Percentiles rank a stretch among this genome's conserved stretches.
phyloP scores from a whole-genome alignment of 2,888 invertebrate species.

The Sphinx pinastri region DNA sequence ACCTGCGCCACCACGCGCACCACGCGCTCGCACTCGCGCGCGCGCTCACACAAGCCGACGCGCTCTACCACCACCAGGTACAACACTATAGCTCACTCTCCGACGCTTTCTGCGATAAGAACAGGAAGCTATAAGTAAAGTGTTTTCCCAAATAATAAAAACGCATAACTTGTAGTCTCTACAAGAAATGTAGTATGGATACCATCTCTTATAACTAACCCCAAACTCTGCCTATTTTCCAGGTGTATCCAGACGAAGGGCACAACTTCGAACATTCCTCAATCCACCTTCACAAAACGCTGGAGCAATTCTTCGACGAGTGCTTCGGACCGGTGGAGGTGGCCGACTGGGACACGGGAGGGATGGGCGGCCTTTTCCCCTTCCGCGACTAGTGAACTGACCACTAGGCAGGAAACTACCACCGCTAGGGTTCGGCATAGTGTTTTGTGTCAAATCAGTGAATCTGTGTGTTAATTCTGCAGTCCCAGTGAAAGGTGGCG shows the following conservation, averaged over 20 bases:
- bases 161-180: no score
- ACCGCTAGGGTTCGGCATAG: background rate
- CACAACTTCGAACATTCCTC: constrained; percentile 89
- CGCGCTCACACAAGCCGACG: constrained; percentile 91
- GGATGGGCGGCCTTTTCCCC: constrained; percentile 81
- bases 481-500: background rate
- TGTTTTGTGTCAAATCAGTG: background rate
- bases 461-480: background rate
- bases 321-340: constrained; percentile 90
- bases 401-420: constrained; percentile 24
- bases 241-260: constrained; percentile 95
- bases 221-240: constrained; percentile 35
- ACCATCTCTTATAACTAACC: background rate
- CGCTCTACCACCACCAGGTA: constrained; percentile 94
- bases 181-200: no score
- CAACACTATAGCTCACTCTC: background rate
- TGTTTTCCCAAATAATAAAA: no score
- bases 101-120: no score
- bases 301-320: constrained; percentile 94
- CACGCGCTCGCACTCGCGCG: constrained; percentile 93
- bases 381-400: constrained; percentile 68
- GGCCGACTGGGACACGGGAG: constrained; percentile 87
- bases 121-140: no score
- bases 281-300: constrained; percentile 91
- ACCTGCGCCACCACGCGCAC: constrained; percentile 88